Percentiles rank a stretch among this genome's conserved stretches.
phyloP scores from a whole-genome alignment of 2,797 vertebrate genomes.

The Pantherophis alleghaniensis region DNA sequence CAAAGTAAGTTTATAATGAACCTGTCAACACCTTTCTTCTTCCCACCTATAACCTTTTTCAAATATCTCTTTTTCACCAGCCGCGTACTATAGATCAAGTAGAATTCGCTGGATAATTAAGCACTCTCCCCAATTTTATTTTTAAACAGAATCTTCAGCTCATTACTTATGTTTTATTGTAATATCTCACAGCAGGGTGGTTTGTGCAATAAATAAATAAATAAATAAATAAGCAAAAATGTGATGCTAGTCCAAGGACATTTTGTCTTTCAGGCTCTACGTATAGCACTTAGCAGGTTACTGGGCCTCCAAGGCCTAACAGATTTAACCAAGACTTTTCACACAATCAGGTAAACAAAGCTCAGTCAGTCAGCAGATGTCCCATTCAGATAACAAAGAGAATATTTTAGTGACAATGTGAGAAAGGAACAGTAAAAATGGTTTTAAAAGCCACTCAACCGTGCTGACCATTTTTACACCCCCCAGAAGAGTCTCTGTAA shows the following conservation, averaged over 20 bases:
- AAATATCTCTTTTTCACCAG: neutral
- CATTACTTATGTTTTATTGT: slow-evolving; percentile 35
- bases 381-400: slow-evolving; percentile 75
- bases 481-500: slow-evolving; percentile 33
- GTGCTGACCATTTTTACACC: slow-evolving; percentile 65
- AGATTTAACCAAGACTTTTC: slow-evolving; percentile 92
- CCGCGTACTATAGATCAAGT: slow-evolving; percentile 20
- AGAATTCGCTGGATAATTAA: slow-evolving; percentile 21
- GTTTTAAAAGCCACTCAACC: slow-evolving; percentile 80
- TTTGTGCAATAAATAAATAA: slow-evolving; percentile 50
- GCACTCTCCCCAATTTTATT: slow-evolving; percentile 23
- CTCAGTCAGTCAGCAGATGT: slow-evolving; percentile 70
- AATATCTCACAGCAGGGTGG: slow-evolving; percentile 42
- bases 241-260: slow-evolving; percentile 86
- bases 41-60: neutral
- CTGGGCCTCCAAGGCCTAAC: slow-evolving; percentile 83
- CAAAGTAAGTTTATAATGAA: neutral
- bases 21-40: fast-evolving
- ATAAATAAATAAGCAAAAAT: slow-evolving; percentile 53
- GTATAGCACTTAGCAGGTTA: slow-evolving; percentile 86
- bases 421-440: slow-evolving; percentile 90
- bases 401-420: slow-evolving; percentile 92
- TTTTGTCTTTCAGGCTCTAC: slow-evolving; percentile 85
- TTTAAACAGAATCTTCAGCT: slow-evolving; percentile 30
- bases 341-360: slow-evolving; percentile 92